These are phyloP conservation scores for Onychomys leucogaster DNA, from an alignment of 2,797 vertebrate genomes.

Conservation along the genomic window DNA sequence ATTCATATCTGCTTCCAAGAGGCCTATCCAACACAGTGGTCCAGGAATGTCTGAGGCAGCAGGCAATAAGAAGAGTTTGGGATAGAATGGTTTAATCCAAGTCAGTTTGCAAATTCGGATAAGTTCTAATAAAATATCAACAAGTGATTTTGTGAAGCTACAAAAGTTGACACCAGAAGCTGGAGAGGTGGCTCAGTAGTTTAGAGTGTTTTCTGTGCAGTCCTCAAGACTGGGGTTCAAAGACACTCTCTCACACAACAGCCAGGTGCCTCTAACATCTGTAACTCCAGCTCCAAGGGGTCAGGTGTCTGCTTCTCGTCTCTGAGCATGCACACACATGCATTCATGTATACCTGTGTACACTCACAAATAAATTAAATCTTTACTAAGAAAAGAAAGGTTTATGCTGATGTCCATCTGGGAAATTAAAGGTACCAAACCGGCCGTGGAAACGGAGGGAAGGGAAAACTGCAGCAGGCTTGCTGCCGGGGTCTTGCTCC, in stretches of 20 bases:
- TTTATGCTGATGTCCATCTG: neutral
- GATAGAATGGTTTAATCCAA: neutral
- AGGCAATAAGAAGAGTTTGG: neutral
- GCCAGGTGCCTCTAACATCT: neutral
- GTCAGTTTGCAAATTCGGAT: neutral
- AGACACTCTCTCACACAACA: neutral
- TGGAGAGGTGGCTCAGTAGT: neutral
- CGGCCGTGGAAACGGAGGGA: neutral
- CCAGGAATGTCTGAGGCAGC: neutral
- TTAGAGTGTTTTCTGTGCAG: neutral
- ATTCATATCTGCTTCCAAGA: neutral
- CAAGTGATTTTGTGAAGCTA: neutral
- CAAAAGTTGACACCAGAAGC: neutral
- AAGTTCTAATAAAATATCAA: neutral
- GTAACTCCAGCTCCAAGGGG: neutral
- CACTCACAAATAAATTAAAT: neutral
- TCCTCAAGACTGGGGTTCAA: neutral
- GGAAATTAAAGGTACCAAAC: neutral
- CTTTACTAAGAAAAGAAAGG: neutral
- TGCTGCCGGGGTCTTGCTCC: too few relatives aligned
- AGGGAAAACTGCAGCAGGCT: neutral
- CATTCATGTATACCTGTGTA: too few relatives aligned
- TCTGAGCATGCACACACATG: neutral
- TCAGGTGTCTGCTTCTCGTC: neutral
- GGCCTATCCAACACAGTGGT: neutral